Base-by-base conservation (phyloP, 2,113 vertebrate genomes). In the Orcinus orca region DNA sequence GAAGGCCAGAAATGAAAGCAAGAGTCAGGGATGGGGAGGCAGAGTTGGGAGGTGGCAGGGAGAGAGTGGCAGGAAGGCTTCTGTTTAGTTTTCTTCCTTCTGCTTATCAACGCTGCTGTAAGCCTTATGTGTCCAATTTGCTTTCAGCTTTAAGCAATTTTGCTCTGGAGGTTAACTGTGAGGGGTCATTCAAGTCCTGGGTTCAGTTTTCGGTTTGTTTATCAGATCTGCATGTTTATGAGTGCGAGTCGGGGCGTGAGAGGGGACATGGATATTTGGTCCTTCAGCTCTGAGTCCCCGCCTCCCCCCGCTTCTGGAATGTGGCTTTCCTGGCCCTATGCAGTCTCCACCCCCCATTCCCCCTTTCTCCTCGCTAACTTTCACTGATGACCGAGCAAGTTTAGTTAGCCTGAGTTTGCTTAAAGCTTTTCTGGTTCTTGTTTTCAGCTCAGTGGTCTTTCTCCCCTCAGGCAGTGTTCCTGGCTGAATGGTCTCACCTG, bases 391-490 rank as follows among this genome's bases (percentile, higher is more conserved):
- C 90, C 14, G 38, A 47, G 73, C 80, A 90, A 71, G 84, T 77
- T n/a, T 5, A 36, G 55, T 60, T 18, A 67, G 67, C 89, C 77
- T 6, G 50, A 58, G 88, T 65, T 71, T 65, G 38, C 65, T 47
- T 17, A 25, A 73, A 82, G 88, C 38, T 71, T 74, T 96, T 70
- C 83, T 23, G 11, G 26, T 82, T 81, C 83, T 65, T 67, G 4
- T 91, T 95, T 93, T 70, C 44, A 44, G 73, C 55, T 95, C 67
- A 58, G 26, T 93, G 92, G 79, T 21, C 25, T 0, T 91, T 70
- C 41, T 95, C 29, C 36, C 86, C 90, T 10, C 36, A 65, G 97
- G 96, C 68, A n/a, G 2, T 15, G n/a, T 87, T 89, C 88, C 44
- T 83, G 76, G 31, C 26, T 60, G 76, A 95, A n/a, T 13, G 29